Base-by-base conservation (phyloP, 2,888 invertebrate species). In the Azorinus chamasolen region DNA sequence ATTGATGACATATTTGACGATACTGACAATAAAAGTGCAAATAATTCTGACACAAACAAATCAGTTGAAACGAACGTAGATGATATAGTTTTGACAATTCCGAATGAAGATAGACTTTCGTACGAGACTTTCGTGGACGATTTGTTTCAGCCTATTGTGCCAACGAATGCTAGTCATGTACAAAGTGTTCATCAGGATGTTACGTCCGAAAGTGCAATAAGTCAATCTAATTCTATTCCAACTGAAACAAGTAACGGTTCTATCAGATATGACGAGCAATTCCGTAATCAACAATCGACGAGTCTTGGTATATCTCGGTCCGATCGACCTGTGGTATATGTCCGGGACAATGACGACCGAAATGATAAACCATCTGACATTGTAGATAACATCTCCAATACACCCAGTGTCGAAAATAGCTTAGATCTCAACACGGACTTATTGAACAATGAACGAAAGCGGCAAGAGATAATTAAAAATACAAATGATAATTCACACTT, bases 81-180 rank as follows among this genome's bases (percentile, higher is more conserved):
- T 50, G 77, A 72, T 51, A 54, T 72, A 16, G 14, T 27, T 4
- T 45, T 24, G 2, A 32, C 45, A 12, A 46, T 18, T 27, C 22
- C 20, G 22, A 32, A 10, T 32, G 32, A 32, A 10, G 32, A 32
- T 41, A 64, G 43, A 45, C 46, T 74, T n/a, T 59, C 70, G 16
- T 79, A 79, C 48, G 79, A 73, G 39, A 70, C 79, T 2, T 73
- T 79, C 62, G 73, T 79, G 18, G 73, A 79, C 43, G 58, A 69
- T 59, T 73, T 78, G 37, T 68, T 69, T 37, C 62, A 68, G n/a
- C 32, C 39, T 54, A 51, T 25, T 10, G 51, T 63, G 55, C 63
- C 74, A 24, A 20, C 54, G 12, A 53, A 24, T 59, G 6, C 27
- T n/a, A 20, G 43, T 14, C 71, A 25, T 20, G 59, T 58, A 46